A percentile compares a stretch with the other conserved stretches of the same genome.
phyloP scores from a whole-genome alignment of 1,140 invertebrate species.

The Ectropis grisescens region DNA sequence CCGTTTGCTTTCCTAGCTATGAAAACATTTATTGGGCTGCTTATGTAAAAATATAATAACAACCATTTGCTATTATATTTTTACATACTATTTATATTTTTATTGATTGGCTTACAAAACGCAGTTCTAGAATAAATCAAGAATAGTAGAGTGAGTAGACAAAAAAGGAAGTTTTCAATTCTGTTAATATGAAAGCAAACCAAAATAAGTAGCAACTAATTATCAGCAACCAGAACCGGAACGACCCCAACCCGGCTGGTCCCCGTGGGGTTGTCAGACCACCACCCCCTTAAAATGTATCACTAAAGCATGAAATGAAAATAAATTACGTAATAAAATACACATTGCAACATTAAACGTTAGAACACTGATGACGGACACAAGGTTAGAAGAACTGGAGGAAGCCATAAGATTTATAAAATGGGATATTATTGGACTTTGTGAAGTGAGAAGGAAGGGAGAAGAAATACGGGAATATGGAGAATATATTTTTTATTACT shows the following conservation, averaged over 20 bases:
- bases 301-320: background rate
- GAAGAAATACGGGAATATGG: constrained; percentile 14
- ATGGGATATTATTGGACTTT: constrained; percentile 16
- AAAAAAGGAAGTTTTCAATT: too few relatives aligned
- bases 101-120: too few relatives aligned
- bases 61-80: too few relatives aligned
- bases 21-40: too few relatives aligned
- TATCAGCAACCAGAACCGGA: constrained; percentile 10
- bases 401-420: too few relatives aligned
- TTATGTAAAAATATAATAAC: too few relatives aligned
- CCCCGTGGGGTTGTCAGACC: background rate
- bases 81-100: too few relatives aligned
- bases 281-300: constrained; percentile 8
- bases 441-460: constrained; percentile 15
- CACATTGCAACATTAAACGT: constrained; percentile 13
- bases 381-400: too few relatives aligned
- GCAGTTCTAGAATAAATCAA: too few relatives aligned
- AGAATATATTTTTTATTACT: constrained; percentile 15
- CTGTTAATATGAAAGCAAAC: too few relatives aligned
- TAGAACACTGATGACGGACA: constrained; percentile 12
- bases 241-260: constrained; percentile 15
- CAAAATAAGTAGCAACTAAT: constrained; percentile 13
- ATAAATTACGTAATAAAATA: constrained; percentile 7
- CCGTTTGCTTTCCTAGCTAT: too few relatives aligned
- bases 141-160: too few relatives aligned